A percentile compares a stretch with the other conserved stretches of the same genome.
phyloP scores from a whole-genome alignment of 2,888 invertebrate species.

The Drosophila pseudotakahashii region DNA sequence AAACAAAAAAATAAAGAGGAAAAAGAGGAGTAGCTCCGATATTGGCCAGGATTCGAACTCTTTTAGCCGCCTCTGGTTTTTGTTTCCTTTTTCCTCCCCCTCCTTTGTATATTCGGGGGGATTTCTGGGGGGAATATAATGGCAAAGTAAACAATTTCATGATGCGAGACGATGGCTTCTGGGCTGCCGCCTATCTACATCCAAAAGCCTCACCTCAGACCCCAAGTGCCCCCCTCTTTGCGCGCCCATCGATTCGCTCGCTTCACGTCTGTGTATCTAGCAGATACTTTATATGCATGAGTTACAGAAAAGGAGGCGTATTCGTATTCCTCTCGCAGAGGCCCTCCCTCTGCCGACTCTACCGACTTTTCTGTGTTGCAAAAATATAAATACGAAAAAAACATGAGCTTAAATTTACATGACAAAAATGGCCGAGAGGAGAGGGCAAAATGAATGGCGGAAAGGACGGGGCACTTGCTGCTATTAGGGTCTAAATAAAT shows the following conservation, averaged over 20 bases:
- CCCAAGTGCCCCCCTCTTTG: conserved; percentile 4
- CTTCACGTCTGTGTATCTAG: conserved; percentile 71
- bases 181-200: conserved; percentile 46
- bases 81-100: conserved; percentile 4
- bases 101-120: conserved; percentile 2
- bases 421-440: conserved; percentile 53
- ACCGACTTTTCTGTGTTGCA: conserved; percentile 49
- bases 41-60: conserved; percentile 33
- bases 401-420: conserved; percentile 53
- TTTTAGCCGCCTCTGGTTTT: conserved; percentile 24
- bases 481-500: background rate
- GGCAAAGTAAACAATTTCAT: conserved; percentile 72
- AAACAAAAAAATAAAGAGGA: background rate
- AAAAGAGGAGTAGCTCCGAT: conserved; percentile 16
- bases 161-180: conserved; percentile 49
- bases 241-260: conserved; percentile 26
- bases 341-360: background rate
- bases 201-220: conserved; percentile 28
- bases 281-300: conserved; percentile 80
- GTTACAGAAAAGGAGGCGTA: conserved; percentile 78
- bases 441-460: background rate
- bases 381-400: conserved; percentile 58
- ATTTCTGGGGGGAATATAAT: conserved; percentile 45
- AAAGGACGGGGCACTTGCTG: background rate
- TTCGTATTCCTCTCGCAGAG: conserved; percentile 61